phyloP scores from a whole-genome alignment of 2,888 invertebrate genomes.

The Dascillus cervinus region DNA sequence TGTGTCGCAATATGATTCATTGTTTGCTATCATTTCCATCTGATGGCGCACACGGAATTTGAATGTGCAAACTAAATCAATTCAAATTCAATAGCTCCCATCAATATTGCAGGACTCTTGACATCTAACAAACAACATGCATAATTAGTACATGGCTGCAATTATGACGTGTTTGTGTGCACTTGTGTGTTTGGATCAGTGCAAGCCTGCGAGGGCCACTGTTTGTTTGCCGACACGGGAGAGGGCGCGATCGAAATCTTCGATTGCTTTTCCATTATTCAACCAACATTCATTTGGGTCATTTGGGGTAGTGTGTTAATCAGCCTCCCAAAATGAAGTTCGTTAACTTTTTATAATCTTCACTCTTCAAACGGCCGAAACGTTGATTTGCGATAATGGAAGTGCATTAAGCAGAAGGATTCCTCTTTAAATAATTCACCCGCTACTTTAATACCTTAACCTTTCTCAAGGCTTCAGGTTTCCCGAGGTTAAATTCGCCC shows the following conservation, averaged over 20 bases:
- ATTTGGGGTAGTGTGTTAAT: too few species aligned
- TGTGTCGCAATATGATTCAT: constrained; percentile 6
- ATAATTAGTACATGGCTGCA: constrained; percentile 3
- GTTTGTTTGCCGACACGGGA: too few species aligned
- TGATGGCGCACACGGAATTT: constrained; percentile 5
- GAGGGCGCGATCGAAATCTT: too few species aligned
- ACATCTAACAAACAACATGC: constrained; percentile 5
- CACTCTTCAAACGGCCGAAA: too few species aligned
- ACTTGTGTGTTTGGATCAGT: too few species aligned
- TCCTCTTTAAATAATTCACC: constrained; percentile 1
- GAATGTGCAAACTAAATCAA: constrained; percentile 7
- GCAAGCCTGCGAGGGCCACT: too few species aligned
- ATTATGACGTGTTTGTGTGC: constrained; percentile 5
- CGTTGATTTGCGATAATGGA: constrained; percentile 11
- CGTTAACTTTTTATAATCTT: too few species aligned
- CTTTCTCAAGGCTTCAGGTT: not conserved
- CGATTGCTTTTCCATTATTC: too few species aligned
- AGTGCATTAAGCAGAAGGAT: constrained; percentile 7
- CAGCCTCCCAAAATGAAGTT: too few species aligned
- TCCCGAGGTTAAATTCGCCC: too few species aligned
- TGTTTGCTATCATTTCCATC: constrained; percentile 2
- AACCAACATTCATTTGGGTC: too few species aligned
- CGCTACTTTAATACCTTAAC: not conserved
- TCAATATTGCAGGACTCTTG: constrained; percentile 7
- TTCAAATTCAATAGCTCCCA: constrained; percentile 7